These are phyloP conservation scores for Holothuria leucospilota DNA, from an alignment of 53 echinoderm and acorn worm species.

Conservation along the genomic window DNA sequence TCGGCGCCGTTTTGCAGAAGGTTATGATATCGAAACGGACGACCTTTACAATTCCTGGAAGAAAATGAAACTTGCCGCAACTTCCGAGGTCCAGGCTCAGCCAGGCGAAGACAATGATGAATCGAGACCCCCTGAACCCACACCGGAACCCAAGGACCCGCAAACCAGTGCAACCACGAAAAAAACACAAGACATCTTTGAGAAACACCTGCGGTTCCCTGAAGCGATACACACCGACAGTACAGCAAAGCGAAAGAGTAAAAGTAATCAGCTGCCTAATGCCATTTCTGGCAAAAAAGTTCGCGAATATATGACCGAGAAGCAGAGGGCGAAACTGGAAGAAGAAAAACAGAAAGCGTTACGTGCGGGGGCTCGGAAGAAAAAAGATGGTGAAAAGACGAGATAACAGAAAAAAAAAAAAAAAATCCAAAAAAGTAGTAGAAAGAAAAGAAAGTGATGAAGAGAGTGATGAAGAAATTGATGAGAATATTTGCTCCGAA, in stretches of 20 bases:
- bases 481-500: constrained; percentile 5
- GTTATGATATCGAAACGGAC: background rate
- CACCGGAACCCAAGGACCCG: background rate
- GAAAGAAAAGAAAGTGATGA: too few relatives aligned
- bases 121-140: background rate
- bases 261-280: background rate
- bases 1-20: background rate
- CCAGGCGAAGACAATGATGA: background rate
- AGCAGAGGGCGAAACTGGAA: background rate
- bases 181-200: background rate
- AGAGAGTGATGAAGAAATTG: background rate
- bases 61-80: background rate
- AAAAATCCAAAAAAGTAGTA: background rate
- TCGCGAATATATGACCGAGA: background rate
- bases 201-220: constrained; percentile 3
- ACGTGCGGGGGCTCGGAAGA: background rate
- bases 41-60: constrained; percentile 1
- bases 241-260: background rate
- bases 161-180: background rate
- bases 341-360: background rate
- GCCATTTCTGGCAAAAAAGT: constrained; percentile 22
- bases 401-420: background rate
- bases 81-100: too few relatives aligned
- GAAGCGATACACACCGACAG: too few relatives aligned
- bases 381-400: background rate